A percentile compares a stretch with the other conserved stretches of the same genome.
These are phyloP conservation scores for Diplodus puntazzo DNA, from an alignment of 2,797 vertebrate species.

Conservation along the genomic window DNA sequence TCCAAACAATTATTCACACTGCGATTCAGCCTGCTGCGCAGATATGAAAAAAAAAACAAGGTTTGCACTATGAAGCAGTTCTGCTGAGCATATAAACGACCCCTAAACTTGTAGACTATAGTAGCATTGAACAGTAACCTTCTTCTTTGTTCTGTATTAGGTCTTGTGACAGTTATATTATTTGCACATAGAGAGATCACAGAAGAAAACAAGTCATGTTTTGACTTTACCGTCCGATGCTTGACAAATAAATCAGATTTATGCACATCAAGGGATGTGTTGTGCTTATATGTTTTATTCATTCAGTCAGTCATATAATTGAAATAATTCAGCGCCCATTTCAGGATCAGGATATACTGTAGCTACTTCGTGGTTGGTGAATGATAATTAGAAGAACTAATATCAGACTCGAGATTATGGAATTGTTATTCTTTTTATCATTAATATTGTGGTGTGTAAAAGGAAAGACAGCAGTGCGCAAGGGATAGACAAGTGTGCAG, in stretches of 20 bases:
- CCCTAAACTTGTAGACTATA: too few relatives aligned
- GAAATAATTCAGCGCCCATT: neutral
- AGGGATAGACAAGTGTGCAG: slow-evolving; percentile 23
- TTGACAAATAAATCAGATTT: neutral
- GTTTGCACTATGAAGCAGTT: too few relatives aligned
- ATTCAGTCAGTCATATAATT: neutral
- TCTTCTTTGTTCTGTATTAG: neutral
- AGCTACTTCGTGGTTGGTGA: neutral
- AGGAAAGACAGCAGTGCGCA: slow-evolving; percentile 12
- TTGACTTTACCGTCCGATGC: neutral
- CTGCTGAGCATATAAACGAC: too few relatives aligned
- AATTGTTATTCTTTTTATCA: neutral
- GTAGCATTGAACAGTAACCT: too few relatives aligned
- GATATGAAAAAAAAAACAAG: too few relatives aligned
- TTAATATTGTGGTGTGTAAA: slow-evolving; percentile 5
- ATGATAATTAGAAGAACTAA: neutral
- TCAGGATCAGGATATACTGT: neutral
- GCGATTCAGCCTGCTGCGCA: too few relatives aligned
- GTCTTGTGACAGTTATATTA: neutral
- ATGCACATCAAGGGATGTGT: neutral
- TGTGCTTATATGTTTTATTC: slow-evolving; percentile 3
- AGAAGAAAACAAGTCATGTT: neutral
- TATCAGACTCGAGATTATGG: neutral
- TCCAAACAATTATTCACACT: too few relatives aligned
- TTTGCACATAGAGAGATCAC: neutral